Conservation (phyloP, 2,113 vertebrate genomes). For the Corvus hawaiiensis region DNA sequence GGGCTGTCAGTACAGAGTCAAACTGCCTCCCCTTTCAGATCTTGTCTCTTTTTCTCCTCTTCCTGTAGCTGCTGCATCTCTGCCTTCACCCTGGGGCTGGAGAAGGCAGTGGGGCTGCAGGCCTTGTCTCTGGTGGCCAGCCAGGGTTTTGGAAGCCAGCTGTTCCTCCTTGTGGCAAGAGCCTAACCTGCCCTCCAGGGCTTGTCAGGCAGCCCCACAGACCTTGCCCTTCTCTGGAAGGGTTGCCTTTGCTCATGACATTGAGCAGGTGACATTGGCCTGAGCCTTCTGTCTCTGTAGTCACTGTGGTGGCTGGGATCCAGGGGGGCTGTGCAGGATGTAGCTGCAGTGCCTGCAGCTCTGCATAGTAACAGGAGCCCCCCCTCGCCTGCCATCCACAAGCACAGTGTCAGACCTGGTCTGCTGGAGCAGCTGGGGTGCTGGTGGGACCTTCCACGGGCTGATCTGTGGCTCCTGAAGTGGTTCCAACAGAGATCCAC, state of each 20-base stretch:
- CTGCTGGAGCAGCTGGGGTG: not conserved
- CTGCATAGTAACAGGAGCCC: not conserved
- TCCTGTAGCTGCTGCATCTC: fast-evolving
- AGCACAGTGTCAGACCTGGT: not conserved
- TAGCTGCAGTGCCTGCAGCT: not conserved
- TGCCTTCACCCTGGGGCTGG: not conserved
- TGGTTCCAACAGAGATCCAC: fast-evolving
- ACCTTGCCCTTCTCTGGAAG: not conserved
- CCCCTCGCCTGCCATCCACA: fast-evolving
- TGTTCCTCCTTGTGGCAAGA: not conserved
- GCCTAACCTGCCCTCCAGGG: not conserved
- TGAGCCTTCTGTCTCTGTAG: not conserved
- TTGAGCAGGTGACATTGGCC: not conserved
- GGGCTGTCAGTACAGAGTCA: not conserved
- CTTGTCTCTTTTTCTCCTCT: not conserved
- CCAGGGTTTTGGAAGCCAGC: not conserved
- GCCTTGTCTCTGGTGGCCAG: not conserved
- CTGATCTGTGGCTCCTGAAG: not conserved
- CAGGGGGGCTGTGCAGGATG: fast-evolving
- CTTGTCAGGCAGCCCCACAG: not conserved
- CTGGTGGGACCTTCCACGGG: not conserved
- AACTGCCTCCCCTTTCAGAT: not conserved
- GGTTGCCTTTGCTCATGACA: not conserved
- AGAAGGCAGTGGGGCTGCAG: not conserved
- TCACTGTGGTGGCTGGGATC: not conserved